phyloP scores from a whole-genome alignment of 1,140 invertebrate species.

The Drosophila chauvacae region DNA sequence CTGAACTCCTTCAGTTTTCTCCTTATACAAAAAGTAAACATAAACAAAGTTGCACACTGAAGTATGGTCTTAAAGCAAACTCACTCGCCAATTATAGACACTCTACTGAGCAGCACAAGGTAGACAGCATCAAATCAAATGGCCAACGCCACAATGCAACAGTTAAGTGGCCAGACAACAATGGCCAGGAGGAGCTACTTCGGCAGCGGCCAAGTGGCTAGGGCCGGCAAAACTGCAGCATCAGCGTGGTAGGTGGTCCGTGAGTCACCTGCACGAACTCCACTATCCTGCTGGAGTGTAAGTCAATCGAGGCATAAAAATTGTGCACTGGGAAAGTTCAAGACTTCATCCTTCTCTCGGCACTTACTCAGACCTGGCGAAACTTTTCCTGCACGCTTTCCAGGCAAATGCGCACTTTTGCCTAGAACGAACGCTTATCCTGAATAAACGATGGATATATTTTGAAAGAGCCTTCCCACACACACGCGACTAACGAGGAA shows the following conservation, averaged over 20 bases:
- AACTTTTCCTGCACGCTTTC: constrained; percentile 5
- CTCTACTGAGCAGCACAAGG: neutral
- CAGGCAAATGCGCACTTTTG: constrained; percentile 20
- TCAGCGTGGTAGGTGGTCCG: constrained; percentile 1
- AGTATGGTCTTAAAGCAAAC: neutral
- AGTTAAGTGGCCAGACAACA: constrained; percentile 36
- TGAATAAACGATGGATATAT: constrained; percentile 14
- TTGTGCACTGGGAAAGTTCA: constrained; percentile 19
- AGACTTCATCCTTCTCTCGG: constrained; percentile 3
- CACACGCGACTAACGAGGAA: constrained; percentile 4
- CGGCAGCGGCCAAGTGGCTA: constrained; percentile 11
- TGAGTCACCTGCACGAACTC: constrained; percentile 19
- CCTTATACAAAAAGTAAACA: neutral
- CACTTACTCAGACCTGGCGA: neutral
- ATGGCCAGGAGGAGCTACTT: constrained; percentile 22
- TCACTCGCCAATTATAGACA: constrained; percentile 15
- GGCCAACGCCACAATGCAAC: constrained; percentile 39
- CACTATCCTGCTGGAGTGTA: constrained; percentile 26
- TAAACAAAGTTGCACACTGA: neutral
- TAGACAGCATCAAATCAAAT: constrained; percentile 29
- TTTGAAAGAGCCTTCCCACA: constrained; percentile 14
- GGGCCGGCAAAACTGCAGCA: constrained; percentile 11
- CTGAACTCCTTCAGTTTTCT: neutral
- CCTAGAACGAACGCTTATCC: constrained; percentile 4
- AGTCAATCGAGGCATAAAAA: constrained; percentile 64